Evolutionary conservation across 2,888 invertebrate species (phyloP).

Genomic region (Spodoptera picta): DNA sequence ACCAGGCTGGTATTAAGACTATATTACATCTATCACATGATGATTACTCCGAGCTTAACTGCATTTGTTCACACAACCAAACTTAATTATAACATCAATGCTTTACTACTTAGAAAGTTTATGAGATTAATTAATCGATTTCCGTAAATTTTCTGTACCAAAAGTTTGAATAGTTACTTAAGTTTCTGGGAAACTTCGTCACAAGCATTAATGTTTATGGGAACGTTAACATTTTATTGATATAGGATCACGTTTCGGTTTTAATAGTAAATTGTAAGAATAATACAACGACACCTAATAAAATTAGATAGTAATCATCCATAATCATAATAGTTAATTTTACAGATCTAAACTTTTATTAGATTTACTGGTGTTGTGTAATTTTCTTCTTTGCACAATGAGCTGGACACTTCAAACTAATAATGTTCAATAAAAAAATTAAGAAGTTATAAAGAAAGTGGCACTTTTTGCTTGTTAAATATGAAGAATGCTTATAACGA

Average conservation of each 20-base stretch:
- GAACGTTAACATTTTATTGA: constrained; percentile 29
- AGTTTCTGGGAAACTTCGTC: constrained; percentile 30
- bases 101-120: constrained; percentile 63
- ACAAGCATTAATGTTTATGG: constrained; percentile 18
- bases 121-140: constrained; percentile 28
- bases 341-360: constrained; percentile 10
- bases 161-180: constrained; percentile 3
- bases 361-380: constrained; percentile 1
- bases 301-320: constrained; percentile 1
- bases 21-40: constrained; percentile 65
- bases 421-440: constrained; percentile 17
- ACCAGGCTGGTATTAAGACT: constrained; percentile 51
- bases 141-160: constrained; percentile 19
- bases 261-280: constrained; percentile 13
- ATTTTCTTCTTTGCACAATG: not conserved
- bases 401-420: not conserved
- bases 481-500: constrained; percentile 33
- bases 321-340: not conserved
- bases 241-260: constrained; percentile 9
- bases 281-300: constrained; percentile 12
- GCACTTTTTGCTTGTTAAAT: constrained; percentile 17
- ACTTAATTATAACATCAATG: constrained; percentile 60
- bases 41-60: constrained; percentile 68
- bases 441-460: constrained; percentile 13
- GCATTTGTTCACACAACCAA: constrained; percentile 54